Evolutionary conservation across 30 jellyfish, hydroid and myxozoan species (phyloP).

Genomic region (Nemopilema nomurai): DNA sequence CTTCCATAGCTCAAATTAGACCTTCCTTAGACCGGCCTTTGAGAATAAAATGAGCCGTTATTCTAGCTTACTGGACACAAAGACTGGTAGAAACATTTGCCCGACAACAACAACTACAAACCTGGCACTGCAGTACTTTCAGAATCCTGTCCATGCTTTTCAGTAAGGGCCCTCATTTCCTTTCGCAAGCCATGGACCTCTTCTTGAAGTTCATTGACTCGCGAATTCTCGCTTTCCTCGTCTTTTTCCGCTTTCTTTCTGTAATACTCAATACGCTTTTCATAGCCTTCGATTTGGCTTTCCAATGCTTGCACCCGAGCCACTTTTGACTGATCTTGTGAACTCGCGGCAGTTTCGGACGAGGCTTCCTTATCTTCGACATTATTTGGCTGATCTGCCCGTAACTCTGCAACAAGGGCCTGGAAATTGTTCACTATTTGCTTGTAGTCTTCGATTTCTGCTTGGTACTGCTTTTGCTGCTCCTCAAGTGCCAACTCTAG

Average conservation of each 20-base stretch:
- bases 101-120: no score
- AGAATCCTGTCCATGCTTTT: constrained; percentile 38
- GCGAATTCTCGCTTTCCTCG: constrained; percentile 72
- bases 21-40: no score
- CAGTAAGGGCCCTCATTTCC: constrained; percentile 61
- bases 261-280: constrained; percentile 89
- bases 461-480: constrained; percentile 69
- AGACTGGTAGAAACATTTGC: no score
- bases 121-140: constrained; percentile 55
- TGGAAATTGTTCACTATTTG: constrained; percentile 43
- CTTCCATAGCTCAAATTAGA: no score
- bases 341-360: constrained; percentile 3
- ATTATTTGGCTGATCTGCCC: constrained; percentile 10
- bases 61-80: no score
- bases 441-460: constrained; percentile 56
- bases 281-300: constrained; percentile 91
- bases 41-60: no score
- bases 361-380: not conserved
- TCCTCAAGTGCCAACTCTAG: constrained; percentile 64
- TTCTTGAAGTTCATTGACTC: constrained; percentile 83
- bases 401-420: constrained; percentile 61
- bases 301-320: constrained; percentile 72
- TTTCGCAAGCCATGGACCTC: constrained; percentile 80
- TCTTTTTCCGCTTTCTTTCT: constrained; percentile 86
- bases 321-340: constrained; percentile 22